Base-by-base conservation (phyloP, 2,888 invertebrate genomes). In the Calameuta filiformis region DNA sequence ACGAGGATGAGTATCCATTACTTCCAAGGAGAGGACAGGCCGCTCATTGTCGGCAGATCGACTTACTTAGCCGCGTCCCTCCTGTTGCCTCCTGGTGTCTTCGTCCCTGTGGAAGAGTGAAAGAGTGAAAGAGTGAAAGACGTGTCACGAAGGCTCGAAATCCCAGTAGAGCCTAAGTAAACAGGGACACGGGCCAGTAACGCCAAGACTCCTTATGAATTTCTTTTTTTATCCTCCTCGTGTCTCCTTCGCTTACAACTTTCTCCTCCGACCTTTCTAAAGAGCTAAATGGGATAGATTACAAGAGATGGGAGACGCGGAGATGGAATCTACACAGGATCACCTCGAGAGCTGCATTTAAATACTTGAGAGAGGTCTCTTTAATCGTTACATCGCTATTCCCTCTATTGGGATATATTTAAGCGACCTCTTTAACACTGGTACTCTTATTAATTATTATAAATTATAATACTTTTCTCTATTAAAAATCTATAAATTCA, bases 21-120 rank as follows among this genome's bases (percentile, higher is more conserved):
- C 85, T 83, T 84, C 79, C 77, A 79, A 75, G 83, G 81, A 84
- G 35, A 69, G 79, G 78, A 85, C 81, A 85, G 71, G 69, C 77
- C 73, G 34, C n/a, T 68, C 79, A 80, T 83, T 85, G 83, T 85
- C 68, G 74, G 74, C 34, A 34, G 37, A 31, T 74, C 37, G 74
- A 34, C 74, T 37, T 35, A 37, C 74, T 34, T 12, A 35, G 35
- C 74, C 74, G 74, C 11, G n/a, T 23, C 11, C 35, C 56, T 56
- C 56, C 23, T 56, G 56, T 56, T 56, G 23, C 56, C 56, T 56
- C 56, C 56, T 56, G 56, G 56, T 71, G 71, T 71, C 33, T 34
- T 71, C 33, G 12, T 56, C 23, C 56, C 71, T 23, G 71, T 33
- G 15, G 71, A 71, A 71, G 31, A 31, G 31, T 31, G 31, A 31